Evolutionary conservation across 2,888 invertebrate genomes (phyloP).

Genomic region (Agrenia bidenticulata): DNA sequence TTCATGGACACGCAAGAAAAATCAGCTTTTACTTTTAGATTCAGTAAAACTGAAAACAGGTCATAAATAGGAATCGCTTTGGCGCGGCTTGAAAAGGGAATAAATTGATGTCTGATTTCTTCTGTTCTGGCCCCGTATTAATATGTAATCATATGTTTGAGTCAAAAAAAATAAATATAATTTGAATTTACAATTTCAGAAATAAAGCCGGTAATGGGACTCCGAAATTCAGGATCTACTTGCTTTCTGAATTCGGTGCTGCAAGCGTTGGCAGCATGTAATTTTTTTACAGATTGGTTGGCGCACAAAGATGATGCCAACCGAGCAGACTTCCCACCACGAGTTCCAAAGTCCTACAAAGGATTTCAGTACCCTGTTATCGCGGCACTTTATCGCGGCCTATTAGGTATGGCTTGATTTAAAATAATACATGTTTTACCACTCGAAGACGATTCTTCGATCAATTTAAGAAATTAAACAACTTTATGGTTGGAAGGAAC

Average conservation of each 20-base stretch:
- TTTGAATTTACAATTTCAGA: conserved; percentile 5
- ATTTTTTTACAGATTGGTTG: conserved; percentile 80
- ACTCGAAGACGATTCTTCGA: background rate
- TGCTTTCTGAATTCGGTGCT: conserved; percentile 90
- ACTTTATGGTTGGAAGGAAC: background rate
- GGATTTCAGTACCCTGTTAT: conserved; percentile 60
- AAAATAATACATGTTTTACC: background rate
- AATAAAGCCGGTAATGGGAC: conserved; percentile 60
- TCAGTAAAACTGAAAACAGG: too few species aligned
- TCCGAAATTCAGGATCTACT: conserved; percentile 87
- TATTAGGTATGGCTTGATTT: conserved; percentile 64
- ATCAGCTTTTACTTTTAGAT: too few species aligned
- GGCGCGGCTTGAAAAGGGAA: too few species aligned
- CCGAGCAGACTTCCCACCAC: background rate
- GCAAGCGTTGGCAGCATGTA: conserved; percentile 85
- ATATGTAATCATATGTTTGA: too few species aligned
- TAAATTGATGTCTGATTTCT: too few species aligned
- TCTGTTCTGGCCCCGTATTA: too few species aligned
- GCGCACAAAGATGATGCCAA: conserved; percentile 55
- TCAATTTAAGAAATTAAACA: conserved; percentile 7
- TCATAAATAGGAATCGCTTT: too few species aligned
- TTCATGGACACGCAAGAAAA: too few species aligned
- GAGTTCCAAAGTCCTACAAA: conserved; percentile 55
- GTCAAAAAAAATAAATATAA: too few species aligned
- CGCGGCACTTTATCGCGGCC: conserved; percentile 70